Evolutionary conservation across 2,888 invertebrate species (phyloP), one percentile per base, ranked within the genome.

Genomic region (Pammene aurita): DNA sequence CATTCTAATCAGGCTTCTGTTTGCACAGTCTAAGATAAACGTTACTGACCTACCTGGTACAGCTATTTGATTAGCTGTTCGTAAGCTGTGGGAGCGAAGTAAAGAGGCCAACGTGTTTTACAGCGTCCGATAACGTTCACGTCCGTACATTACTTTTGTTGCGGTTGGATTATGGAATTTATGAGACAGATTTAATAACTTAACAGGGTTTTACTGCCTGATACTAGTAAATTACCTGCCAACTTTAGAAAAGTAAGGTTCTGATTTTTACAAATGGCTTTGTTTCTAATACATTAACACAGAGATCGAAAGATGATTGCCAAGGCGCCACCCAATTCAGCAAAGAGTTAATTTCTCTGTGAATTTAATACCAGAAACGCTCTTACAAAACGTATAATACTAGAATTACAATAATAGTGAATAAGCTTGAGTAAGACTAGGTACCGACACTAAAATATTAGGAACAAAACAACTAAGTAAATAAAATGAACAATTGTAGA

Each of bases 61-160:
- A 48, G 41, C 41, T 67, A 62, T 67, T 67, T 67, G 62, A 67
- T 67, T 67, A 67, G 67, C 67, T 67, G 67, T 18, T 38, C 38
- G 18, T 46, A 34, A 38, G 35, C 14, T 7, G 26, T 55, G 42
- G 58, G 62, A 67, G 48, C 55, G 54, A n/a, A 5, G 38, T 14
- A 56, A 67, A 56, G 67, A 62, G 67, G 67, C 42, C 67, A 48
- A n/a, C 18, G 57, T 48, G 14, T 66, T 66, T 66, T 66, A 66
- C 58, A 13, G 34, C 66, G 58, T 7, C 50, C 41, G 50, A 41
- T 62, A 62, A 52, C 41, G 50, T 26, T 52, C 41, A 61, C 61
- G 9, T 38, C n/a, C 14, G 26, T 41, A 61, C 48, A 35, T 41
- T 42, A 41, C 16, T 57, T 57, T 7, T 41, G 57, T 1, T 26